Evolutionary conservation across 1,140 invertebrate genomes (phyloP).

Genomic region (Drosophila asahinai): DNA sequence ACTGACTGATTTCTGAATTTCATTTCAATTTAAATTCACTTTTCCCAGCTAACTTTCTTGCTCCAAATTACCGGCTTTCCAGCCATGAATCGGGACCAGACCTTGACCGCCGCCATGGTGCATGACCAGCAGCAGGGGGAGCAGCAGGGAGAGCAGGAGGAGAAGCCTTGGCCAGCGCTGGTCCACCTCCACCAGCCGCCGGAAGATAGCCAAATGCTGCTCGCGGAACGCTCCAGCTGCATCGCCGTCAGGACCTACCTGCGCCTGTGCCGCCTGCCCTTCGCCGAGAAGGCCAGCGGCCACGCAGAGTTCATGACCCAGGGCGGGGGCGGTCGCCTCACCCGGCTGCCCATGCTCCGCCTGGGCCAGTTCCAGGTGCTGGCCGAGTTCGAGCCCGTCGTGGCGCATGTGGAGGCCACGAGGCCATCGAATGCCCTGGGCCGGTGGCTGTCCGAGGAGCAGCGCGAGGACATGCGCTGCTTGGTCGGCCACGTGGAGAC

Average conservation of each 20-base stretch:
- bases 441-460: constrained; percentile 87
- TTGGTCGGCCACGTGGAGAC: constrained; percentile 95
- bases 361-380: constrained; percentile 91
- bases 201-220: constrained; percentile 94
- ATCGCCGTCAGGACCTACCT: constrained; percentile 96
- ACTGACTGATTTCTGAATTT: too few relatives aligned
- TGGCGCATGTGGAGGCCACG: constrained; percentile 93
- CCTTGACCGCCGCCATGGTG: constrained; percentile 2
- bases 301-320: constrained; percentile 98
- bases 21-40: too few relatives aligned
- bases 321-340: constrained; percentile 92
- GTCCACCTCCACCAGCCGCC: constrained; percentile 94
- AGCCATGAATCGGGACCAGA: constrained; percentile 16
- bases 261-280: constrained; percentile 95
- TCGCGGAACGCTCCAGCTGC: constrained; percentile 95
- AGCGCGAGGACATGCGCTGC: constrained; percentile 95
- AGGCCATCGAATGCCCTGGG: neutral
- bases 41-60: too few relatives aligned
- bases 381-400: constrained; percentile 95
- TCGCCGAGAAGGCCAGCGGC: constrained; percentile 89
- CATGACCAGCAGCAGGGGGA: neutral
- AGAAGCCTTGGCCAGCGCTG: constrained; percentile 90
- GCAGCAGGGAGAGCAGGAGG: neutral
- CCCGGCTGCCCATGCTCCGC: constrained; percentile 91
- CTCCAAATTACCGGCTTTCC: constrained; percentile 1